These are phyloP conservation scores for Drosophila monieri DNA, from an alignment of 2,888 invertebrate species.

Conservation along the genomic window DNA sequence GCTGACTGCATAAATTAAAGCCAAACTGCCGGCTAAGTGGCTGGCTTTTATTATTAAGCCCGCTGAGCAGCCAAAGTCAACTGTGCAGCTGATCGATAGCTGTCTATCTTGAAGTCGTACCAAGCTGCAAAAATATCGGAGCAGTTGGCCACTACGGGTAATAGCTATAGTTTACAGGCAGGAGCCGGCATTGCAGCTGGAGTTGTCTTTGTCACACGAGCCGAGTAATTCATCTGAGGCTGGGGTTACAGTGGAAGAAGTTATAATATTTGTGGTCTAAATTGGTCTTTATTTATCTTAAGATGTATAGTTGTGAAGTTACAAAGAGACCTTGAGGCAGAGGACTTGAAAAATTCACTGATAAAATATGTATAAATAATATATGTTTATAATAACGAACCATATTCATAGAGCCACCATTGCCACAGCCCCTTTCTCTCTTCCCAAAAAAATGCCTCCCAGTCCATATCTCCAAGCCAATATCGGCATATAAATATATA, in stretches of 20 bases:
- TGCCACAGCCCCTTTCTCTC: background rate
- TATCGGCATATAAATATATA: conserved; percentile 19
- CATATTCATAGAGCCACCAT: conserved; percentile 19
- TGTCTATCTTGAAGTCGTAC: conserved; percentile 58
- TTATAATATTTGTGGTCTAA: background rate
- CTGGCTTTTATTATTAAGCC: conserved; percentile 78
- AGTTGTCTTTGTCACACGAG: conserved; percentile 42
- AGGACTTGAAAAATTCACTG: too few relatives aligned
- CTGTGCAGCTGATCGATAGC: conserved; percentile 77
- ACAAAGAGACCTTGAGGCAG: too few relatives aligned
- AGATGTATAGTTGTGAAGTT: too few relatives aligned
- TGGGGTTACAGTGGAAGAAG: background rate
- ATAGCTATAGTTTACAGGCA: conserved; percentile 28
- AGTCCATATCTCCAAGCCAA: background rate
- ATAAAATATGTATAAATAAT: too few relatives aligned
- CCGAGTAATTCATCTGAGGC: conserved; percentile 23
- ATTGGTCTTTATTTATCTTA: background rate
- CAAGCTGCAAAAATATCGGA: conserved; percentile 14
- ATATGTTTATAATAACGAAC: too few relatives aligned
- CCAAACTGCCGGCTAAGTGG: conserved; percentile 75
- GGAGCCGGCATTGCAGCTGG: conserved; percentile 16
- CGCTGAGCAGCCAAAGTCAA: conserved; percentile 76
- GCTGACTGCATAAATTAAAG: conserved; percentile 74
- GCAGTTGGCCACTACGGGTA: conserved; percentile 12
- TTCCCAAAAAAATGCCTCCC: background rate